Conservation (phyloP, 2,113 vertebrate genomes). For the Nibea albiflora region DNA sequence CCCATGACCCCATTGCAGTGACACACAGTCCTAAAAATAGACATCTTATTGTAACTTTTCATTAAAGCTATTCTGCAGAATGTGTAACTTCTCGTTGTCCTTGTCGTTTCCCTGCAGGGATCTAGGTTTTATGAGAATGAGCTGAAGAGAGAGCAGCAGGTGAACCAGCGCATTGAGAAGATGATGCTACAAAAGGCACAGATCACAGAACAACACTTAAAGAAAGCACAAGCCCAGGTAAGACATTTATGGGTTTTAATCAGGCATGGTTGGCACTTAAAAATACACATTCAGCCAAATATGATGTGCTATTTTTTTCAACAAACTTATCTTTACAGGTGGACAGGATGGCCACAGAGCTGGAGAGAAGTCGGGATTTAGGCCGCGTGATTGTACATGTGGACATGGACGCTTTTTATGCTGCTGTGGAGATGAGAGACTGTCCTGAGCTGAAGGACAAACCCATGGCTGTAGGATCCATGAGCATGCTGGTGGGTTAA, state of each 20-base stretch:
- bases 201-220: slow-evolving; percentile 89
- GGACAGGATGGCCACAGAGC: slow-evolving; percentile 83
- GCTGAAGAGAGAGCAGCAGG: slow-evolving; percentile 93
- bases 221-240: slow-evolving; percentile 91
- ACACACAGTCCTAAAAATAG: slow-evolving; percentile 27
- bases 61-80: slow-evolving; percentile 14
- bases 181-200: slow-evolving; percentile 90
- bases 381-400: slow-evolving; percentile 92
- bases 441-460: slow-evolving; percentile 92
- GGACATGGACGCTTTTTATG: slow-evolving; percentile 99
- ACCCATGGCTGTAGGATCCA: slow-evolving; percentile 95
- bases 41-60: slow-evolving; percentile 14
- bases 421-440: slow-evolving; percentile 97
- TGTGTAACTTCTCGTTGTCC: slow-evolving; percentile 21
- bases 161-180: slow-evolving; percentile 94
- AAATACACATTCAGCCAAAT: not conserved
- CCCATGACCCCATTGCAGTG: not conserved
- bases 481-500: slow-evolving; percentile 94
- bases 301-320: not conserved
- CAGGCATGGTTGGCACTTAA: not conserved
- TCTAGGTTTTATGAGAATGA: slow-evolving; percentile 97
- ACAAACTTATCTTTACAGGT: slow-evolving; percentile 79
- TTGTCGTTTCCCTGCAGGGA: slow-evolving; percentile 83
- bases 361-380: slow-evolving; percentile 90
- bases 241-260: not conserved